Evolutionary conservation across 2,797 vertebrate species (phyloP), one percentile per base, ranked within the genome.

Genomic region (Zenarchopterus dispar): DNA sequence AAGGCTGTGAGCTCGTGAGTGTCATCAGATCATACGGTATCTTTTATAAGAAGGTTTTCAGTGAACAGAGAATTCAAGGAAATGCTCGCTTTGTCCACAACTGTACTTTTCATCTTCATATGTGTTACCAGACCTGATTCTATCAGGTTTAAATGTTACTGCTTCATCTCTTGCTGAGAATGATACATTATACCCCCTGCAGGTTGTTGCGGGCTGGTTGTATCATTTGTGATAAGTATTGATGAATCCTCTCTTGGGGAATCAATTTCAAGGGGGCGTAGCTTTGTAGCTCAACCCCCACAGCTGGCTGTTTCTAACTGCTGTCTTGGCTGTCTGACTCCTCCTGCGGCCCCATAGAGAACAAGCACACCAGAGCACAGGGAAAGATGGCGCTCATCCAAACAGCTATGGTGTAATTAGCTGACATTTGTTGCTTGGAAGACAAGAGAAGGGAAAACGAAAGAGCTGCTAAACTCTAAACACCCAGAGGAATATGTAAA

Each of bases 1-100:
- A 77, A 73, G 78, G 82, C 81, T 84, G 78, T 79, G 81, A 73
- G 59, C 67, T 56, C 68, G 78, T 19, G 70, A 91, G 91, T 91
- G 85, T 94, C 89, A 89, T 84, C 88, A 86, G 92, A 92, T 88
- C 95, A 94, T 94, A 89, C 77, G 61, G 59, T 78, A 67, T 85
- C 67, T 81, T 88, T 85, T 84, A 61, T 81, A 57, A 62, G 58
- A 53, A 42, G 39, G 39, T 66, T 84, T 78, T 72, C 50, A 56
- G 45, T 67, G 56, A 84, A 80, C 77, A 64, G 10, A 4, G 57
- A 68, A 68, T 52, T 66, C 67, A 64, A 42, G 54, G 65, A 78
- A 81, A 82, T 67, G 62, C 72, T 69, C 39, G 51, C 74, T 69
- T 67, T 22, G 47, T 57, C 60, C 70, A 70, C 54, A 63, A 28